A percentile compares a stretch with the other conserved stretches of the same genome.
These are phyloP conservation scores for Zaprionus obscuricornis DNA, from an alignment of 2,888 invertebrate genomes.

Conservation along the genomic window DNA sequence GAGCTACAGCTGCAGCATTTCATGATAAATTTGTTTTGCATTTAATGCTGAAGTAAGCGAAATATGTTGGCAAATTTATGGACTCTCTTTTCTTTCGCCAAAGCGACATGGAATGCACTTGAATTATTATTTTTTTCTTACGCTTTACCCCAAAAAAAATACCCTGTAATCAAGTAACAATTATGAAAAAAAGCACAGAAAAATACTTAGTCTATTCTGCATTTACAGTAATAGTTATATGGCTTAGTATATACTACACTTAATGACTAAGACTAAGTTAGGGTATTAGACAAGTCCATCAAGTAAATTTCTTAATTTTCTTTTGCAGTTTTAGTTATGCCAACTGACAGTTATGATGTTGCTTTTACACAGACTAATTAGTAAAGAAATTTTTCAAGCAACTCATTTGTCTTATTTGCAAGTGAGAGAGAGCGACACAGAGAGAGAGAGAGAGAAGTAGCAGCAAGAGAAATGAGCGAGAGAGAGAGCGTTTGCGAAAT, in stretches of 20 bases:
- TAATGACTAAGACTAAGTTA: too few relatives aligned
- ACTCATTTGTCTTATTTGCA: constrained; percentile 22
- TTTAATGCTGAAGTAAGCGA: constrained; percentile 57
- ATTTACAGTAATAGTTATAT: too few relatives aligned
- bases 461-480: background rate
- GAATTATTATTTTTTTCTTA: constrained; percentile 25
- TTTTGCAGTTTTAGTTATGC: background rate
- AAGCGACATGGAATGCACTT: constrained; percentile 38
- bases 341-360: constrained; percentile 32
- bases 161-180: constrained; percentile 19
- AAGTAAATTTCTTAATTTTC: background rate
- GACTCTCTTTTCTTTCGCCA: constrained; percentile 26
- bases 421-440: background rate
- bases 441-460: background rate
- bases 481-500: too few relatives aligned
- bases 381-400: constrained; percentile 3
- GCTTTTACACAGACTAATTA: constrained; percentile 17
- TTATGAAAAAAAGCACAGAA: background rate
- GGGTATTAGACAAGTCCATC: background rate
- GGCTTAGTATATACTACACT: background rate
- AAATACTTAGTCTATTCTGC: too few relatives aligned
- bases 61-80: constrained; percentile 62
- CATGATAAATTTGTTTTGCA: constrained; percentile 64
- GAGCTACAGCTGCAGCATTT: constrained; percentile 36
- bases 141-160: too few relatives aligned